Base-by-base conservation (phyloP, 92 coral and sea anemone species). In the Parazoanthus atlanticus region DNA sequence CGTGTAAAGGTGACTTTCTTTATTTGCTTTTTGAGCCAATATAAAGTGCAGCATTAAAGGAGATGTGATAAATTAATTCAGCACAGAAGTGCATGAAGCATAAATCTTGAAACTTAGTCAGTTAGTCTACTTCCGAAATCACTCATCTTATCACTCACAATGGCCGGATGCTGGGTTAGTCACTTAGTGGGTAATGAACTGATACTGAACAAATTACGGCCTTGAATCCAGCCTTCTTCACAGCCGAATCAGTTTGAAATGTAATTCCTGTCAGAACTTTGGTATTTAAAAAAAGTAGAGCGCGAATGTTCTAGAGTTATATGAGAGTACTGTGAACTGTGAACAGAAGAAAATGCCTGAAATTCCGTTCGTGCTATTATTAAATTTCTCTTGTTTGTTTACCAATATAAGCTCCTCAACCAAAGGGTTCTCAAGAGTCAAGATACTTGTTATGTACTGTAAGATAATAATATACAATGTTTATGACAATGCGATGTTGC, bases 201-300 rank as follows among this genome's bases (percentile, higher is more conserved):
- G 47, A 79, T 79, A 66, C 9, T 56, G 47, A 56, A 56, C 71
- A 17, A 31, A 79, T 80, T 52, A 4, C 28, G 70, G 72, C 47
- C 72, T 80, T 56, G 64, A 19, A 11, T 36, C 71, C 43, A 56
- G 64, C 84, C 30, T 79, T 80, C 72, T 32, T 80, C 71, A 56
- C 46, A 33, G 26, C 65, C 70, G 4, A 52, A 78, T 10, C 65
- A 78, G 30, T 52, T 23, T 61, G 26, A 54, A 61, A 61, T 61
- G 1, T 5, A n/a, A 21, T 21, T 78, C 66, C 54, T 40, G 25
- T 78, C 82, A 78, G 64, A 26, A 11, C n/a, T 29, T 41, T 29
- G 34, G 43, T 13, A 54, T 10, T 38, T 40, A 79, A 30, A 13
- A 54, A 31, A 4, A 3, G n/a, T n/a, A 26, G 36, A 79, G n/a